Evolutionary conservation across 2,797 vertebrate genomes (phyloP).

Genomic region (Anniella stebbinsi): DNA sequence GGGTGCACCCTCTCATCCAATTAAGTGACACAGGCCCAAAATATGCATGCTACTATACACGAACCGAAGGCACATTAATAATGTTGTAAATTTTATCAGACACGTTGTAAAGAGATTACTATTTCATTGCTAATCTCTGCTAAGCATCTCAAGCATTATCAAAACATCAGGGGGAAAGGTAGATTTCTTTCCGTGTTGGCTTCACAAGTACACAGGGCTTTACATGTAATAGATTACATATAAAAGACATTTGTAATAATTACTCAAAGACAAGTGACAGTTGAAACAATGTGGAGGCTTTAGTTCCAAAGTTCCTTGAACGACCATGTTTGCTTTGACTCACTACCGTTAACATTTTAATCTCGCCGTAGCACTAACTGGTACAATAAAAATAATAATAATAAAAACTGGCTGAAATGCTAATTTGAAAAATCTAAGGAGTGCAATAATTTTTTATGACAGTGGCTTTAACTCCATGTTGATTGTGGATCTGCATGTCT

Average conservation of each 20-base stretch:
- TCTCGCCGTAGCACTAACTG: constrained; percentile 67
- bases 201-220: constrained; percentile 58
- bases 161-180: constrained; percentile 45
- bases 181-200: constrained; percentile 41
- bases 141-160: constrained; percentile 44
- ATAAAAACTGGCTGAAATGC: background rate
- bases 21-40: background rate
- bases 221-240: constrained; percentile 59
- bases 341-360: constrained; percentile 26
- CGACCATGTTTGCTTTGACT: constrained; percentile 65
- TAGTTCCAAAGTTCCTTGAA: constrained; percentile 71
- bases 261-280: constrained; percentile 54
- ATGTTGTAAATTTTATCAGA: constrained; percentile 31
- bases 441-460: constrained; percentile 24
- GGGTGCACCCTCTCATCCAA: background rate
- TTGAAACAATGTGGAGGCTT: constrained; percentile 58
- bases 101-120: constrained; percentile 40
- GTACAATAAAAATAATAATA: constrained; percentile 1
- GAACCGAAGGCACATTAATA: constrained; percentile 5
- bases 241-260: constrained; percentile 69
- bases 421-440: constrained; percentile 24
- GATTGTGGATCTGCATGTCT: constrained; percentile 11
- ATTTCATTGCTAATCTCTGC: constrained; percentile 52
- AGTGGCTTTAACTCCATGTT: constrained; percentile 4
- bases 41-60: background rate